phyloP scores from a whole-genome alignment of 2,113 vertebrate species.

The Ornithorhynchus anatinus region DNA sequence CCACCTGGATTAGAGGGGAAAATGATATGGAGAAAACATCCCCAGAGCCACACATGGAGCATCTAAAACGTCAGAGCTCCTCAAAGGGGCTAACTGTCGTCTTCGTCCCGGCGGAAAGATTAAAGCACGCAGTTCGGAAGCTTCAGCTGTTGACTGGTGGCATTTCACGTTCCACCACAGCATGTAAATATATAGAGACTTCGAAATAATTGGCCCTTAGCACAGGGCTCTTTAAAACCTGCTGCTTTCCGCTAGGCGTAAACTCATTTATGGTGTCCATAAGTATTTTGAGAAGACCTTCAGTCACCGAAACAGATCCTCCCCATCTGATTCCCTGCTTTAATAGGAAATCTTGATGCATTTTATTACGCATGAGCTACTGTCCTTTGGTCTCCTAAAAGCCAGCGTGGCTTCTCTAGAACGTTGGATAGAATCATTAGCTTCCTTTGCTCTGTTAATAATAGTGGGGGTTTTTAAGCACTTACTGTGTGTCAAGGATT shows the following conservation, averaged over 20 bases:
- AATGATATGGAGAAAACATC: constrained; percentile 58
- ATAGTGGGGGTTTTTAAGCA: too few species aligned
- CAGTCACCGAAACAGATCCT: too few species aligned
- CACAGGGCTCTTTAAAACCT: constrained; percentile 66
- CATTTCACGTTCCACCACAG: constrained; percentile 71
- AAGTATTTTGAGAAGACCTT: too few species aligned
- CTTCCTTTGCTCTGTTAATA: too few species aligned
- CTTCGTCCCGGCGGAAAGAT: constrained; percentile 71
- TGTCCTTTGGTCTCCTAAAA: too few species aligned
- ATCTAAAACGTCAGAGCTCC: constrained; percentile 71
- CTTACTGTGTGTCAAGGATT: too few species aligned
- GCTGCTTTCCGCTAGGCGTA: too few species aligned
- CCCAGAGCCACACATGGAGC: constrained; percentile 62
- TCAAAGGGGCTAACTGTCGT: constrained; percentile 69
- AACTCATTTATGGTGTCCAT: constrained; percentile 36
- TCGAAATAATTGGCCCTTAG: constrained; percentile 71
- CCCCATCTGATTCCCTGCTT: too few species aligned
- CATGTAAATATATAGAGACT: constrained; percentile 70
- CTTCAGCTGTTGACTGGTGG: constrained; percentile 73
- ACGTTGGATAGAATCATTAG: too few species aligned
- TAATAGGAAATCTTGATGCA: too few species aligned
- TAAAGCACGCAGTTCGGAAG: constrained; percentile 71
- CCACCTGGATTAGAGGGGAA: not conserved
- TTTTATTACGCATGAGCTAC: too few species aligned
- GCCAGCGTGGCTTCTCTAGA: too few species aligned